Conservation (phyloP, 2,888 invertebrate genomes). For the Cheilosia vernalis region DNA sequence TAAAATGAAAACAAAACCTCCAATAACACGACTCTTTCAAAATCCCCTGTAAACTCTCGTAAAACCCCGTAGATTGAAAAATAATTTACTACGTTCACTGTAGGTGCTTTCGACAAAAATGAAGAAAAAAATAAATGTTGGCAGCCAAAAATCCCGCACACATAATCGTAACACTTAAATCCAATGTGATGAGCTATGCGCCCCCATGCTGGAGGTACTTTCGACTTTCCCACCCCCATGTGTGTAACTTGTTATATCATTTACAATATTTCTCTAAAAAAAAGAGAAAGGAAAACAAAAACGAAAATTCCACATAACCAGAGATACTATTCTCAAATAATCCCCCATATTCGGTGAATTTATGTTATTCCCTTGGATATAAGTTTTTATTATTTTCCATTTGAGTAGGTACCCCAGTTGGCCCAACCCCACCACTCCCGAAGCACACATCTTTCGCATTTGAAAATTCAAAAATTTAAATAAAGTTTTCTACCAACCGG, state of each 20-base stretch:
- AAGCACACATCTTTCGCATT: background rate
- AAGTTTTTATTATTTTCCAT: constrained; percentile 75
- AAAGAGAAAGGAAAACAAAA: constrained; percentile 28
- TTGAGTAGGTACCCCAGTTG: constrained; percentile 35
- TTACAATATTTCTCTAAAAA: constrained; percentile 48
- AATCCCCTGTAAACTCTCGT: constrained; percentile 6
- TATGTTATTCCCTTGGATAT: constrained; percentile 71
- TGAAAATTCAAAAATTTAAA: constrained; percentile 71
- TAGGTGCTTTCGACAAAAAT: constrained; percentile 33
- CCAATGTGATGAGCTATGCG: constrained; percentile 72
- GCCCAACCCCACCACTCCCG: background rate
- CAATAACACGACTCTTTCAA: constrained; percentile 30
- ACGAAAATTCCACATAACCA: constrained; percentile 35
- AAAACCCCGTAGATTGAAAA: constrained; percentile 50
- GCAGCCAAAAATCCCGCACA: constrained; percentile 21
- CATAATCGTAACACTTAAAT: constrained; percentile 70
- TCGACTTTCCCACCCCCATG: background rate
- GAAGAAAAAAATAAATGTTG: constrained; percentile 8
- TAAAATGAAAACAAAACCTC: constrained; percentile 9
- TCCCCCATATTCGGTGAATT: constrained; percentile 71
- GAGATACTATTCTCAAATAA: constrained; percentile 68
- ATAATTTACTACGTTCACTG: constrained; percentile 44
- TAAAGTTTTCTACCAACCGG: constrained; percentile 55
- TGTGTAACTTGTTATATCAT: constrained; percentile 50
- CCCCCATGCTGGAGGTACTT: constrained; percentile 26